Percentiles rank a stretch among this genome's conserved stretches.
Conservation (phyloP, 2,888 invertebrate genomes). For the Noctua comes region DNA sequence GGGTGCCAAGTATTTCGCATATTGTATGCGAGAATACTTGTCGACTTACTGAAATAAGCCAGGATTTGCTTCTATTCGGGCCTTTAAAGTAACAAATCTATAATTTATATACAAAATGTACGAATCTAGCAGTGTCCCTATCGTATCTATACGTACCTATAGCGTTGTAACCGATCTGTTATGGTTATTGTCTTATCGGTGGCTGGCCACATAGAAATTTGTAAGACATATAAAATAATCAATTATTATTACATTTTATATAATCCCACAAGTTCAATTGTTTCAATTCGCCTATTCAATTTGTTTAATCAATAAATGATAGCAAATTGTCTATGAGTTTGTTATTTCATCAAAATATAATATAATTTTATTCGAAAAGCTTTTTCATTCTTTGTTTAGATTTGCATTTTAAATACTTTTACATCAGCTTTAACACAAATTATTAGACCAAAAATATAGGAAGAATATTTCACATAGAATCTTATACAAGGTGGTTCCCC, state of each 20-base stretch:
- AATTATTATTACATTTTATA: constrained; percentile 83
- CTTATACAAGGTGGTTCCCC: background rate
- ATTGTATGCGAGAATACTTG: background rate
- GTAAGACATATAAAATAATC: constrained; percentile 78
- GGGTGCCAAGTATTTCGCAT: background rate
- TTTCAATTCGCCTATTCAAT: constrained; percentile 86
- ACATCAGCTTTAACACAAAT: background rate
- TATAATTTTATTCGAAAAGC: background rate
- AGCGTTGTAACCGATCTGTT: constrained; percentile 66
- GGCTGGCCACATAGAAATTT: constrained; percentile 88
- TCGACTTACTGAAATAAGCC: too few species aligned
- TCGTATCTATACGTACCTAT: constrained; percentile 50
- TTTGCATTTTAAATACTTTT: constrained; percentile 4
- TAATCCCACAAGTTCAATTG: constrained; percentile 81
- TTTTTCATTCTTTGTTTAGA: background rate
- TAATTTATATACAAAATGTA: constrained; percentile 12
- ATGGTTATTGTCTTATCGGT: constrained; percentile 79
- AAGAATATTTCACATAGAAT: background rate
- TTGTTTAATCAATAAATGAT: constrained; percentile 89
- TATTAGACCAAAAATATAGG: background rate
- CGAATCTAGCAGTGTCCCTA: constrained; percentile 2
- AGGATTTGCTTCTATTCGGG: background rate
- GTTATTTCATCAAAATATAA: constrained; percentile 57
- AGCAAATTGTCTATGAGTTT: constrained; percentile 83
- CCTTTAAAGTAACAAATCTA: constrained; percentile 12